phyloP scores from a whole-genome alignment of 2,888 invertebrate genomes.

The Megamerina dolium region DNA sequence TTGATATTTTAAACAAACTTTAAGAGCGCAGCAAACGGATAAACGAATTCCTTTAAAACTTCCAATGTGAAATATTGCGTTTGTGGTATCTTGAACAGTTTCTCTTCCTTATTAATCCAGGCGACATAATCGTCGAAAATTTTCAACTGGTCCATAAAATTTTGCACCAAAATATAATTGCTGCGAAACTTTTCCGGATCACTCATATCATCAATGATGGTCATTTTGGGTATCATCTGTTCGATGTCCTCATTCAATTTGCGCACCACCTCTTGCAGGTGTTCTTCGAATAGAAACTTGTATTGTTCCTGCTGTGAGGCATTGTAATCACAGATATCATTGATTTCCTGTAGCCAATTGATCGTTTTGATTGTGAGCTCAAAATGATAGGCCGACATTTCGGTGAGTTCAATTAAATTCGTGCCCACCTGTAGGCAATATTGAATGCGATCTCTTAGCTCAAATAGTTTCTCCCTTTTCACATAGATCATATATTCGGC shows the following conservation, averaged over 20 bases:
- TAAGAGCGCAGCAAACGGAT: slow-evolving; percentile 66
- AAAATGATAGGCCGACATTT: slow-evolving; percentile 68
- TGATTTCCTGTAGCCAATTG: slow-evolving; percentile 75
- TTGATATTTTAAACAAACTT: slow-evolving; percentile 46
- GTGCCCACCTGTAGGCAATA: slow-evolving; percentile 59
- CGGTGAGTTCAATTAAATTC: slow-evolving; percentile 69
- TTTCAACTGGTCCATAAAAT: slow-evolving; percentile 67
- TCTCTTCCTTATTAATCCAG: slow-evolving; percentile 89
- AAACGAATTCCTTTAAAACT: slow-evolving; percentile 65
- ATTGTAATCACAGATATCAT: slow-evolving; percentile 74
- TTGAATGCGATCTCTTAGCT: slow-evolving; percentile 64
- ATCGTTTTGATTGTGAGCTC: slow-evolving; percentile 75
- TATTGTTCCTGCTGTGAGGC: slow-evolving; percentile 69
- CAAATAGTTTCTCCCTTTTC: slow-evolving; percentile 63
- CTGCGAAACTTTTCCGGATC: slow-evolving; percentile 69
- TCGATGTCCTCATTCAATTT: slow-evolving; percentile 65
- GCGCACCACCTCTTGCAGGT: slow-evolving; percentile 62
- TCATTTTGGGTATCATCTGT: slow-evolving; percentile 68
- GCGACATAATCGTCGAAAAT: slow-evolving; percentile 68
- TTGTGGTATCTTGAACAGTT: slow-evolving; percentile 71
- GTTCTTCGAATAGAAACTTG: slow-evolving; percentile 81
- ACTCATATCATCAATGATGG: slow-evolving; percentile 78
- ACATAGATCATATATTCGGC: slow-evolving; percentile 76
- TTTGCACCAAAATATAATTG: slow-evolving; percentile 71
- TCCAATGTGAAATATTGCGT: slow-evolving; percentile 72